Evolutionary conservation across 2,888 invertebrate species (phyloP).

Genomic region (Zelleria hepariella): DNA sequence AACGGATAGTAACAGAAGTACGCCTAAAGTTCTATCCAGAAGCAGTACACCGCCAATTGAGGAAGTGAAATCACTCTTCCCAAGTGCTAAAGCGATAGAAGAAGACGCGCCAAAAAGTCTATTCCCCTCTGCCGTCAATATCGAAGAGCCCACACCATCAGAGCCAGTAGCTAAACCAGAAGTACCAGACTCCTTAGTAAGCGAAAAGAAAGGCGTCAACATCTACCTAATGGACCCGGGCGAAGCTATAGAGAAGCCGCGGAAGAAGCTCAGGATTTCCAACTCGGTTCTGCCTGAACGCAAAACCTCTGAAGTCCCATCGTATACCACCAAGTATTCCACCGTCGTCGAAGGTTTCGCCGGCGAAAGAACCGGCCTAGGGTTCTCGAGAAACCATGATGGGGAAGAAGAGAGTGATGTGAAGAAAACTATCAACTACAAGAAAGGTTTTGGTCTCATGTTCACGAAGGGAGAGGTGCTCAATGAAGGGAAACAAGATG

Average conservation of each 20-base stretch:
- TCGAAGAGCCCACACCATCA: constrained; percentile 25
- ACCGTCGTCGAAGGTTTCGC: constrained; percentile 58
- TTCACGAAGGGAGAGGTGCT: constrained; percentile 69
- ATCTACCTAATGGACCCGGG: constrained; percentile 40
- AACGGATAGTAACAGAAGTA: constrained; percentile 22
- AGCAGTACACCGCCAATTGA: constrained; percentile 5
- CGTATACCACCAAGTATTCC: constrained; percentile 62
- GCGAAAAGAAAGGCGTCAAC: constrained; percentile 48
- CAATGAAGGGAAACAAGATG: constrained; percentile 51
- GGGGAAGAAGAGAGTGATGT: constrained; percentile 18
- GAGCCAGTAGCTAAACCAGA: constrained; percentile 19
- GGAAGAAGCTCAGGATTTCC: constrained; percentile 58
- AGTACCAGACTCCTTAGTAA: constrained; percentile 10
- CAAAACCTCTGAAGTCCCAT: constrained; percentile 36
- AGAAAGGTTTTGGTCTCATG: constrained; percentile 36
- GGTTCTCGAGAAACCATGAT: constrained; percentile 47
- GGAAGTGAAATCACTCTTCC: constrained; percentile 27
- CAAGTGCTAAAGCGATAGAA: constrained; percentile 28
- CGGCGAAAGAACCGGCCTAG: constrained; percentile 60
- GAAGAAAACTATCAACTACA: constrained; percentile 52
- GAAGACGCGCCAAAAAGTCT: constrained; percentile 21
- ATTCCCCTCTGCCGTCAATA: constrained; percentile 28
- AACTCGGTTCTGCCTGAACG: constrained; percentile 52
- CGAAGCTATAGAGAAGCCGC: constrained; percentile 34
- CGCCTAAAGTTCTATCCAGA: constrained; percentile 1